These are phyloP conservation scores for Antedon bifida DNA, from an alignment of 35 echinoderm and acorn worm species.

Conservation along the genomic window DNA sequence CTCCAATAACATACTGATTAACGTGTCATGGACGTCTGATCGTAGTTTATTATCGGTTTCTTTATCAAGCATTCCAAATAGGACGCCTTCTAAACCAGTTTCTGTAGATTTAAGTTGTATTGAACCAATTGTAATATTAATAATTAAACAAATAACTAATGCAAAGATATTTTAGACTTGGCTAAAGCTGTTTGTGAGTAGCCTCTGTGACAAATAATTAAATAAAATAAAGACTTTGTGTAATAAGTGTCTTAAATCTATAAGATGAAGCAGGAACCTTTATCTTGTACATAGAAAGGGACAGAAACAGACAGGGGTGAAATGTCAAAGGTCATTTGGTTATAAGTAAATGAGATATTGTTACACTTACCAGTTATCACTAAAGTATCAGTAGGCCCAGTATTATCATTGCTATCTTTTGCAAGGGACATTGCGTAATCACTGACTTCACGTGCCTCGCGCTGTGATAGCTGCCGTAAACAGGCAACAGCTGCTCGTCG, in stretches of 20 bases:
- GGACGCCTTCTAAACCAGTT: slow-evolving; percentile 70
- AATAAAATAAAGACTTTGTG: too few relatives aligned
- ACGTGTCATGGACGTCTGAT: slow-evolving; percentile 80
- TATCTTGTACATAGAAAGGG: too few relatives aligned
- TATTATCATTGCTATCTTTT: slow-evolving; percentile 36
- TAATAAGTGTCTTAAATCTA: too few relatives aligned
- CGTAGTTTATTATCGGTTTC: slow-evolving; percentile 65
- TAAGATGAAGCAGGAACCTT: too few relatives aligned
- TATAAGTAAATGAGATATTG: too few relatives aligned
- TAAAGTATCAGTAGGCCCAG: slow-evolving; percentile 21
- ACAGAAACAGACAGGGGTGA: too few relatives aligned
- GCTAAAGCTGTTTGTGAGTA: too few relatives aligned
- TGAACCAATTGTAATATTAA: slow-evolving; percentile 4
- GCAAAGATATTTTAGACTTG: too few relatives aligned
- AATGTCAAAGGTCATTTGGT: too few relatives aligned
- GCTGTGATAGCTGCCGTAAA: slow-evolving; percentile 78
- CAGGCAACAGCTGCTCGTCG: slow-evolving; percentile 73
- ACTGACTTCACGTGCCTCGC: slow-evolving; percentile 89
- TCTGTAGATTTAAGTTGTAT: slow-evolving; percentile 8
- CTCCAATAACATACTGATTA: slow-evolving; percentile 93
- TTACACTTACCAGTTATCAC: slow-evolving; percentile 60
- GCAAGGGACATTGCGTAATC: slow-evolving; percentile 81
- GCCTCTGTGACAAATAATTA: too few relatives aligned
- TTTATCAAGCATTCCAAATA: slow-evolving; percentile 82
- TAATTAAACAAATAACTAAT: neutral